Evolutionary conservation across 2,113 vertebrate genomes (phyloP).

Genomic region (Carollia perspicillata): DNA sequence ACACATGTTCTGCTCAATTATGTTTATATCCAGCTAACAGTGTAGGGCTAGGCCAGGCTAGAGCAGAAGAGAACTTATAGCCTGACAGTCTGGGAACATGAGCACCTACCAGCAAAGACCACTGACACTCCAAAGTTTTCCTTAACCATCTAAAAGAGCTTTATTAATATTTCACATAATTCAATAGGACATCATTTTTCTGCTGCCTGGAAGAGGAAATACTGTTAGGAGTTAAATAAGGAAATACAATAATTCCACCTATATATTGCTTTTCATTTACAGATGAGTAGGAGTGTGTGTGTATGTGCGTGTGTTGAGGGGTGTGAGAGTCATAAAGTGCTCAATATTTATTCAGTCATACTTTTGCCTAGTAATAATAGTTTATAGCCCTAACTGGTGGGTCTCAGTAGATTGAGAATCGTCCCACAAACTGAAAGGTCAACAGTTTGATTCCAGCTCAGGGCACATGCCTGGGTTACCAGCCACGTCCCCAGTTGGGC

Average conservation of each 20-base stretch:
- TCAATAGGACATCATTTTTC: not conserved
- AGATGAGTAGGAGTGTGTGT: not conserved
- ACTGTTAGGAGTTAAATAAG: not conserved
- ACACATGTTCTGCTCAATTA: not conserved
- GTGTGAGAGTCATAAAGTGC: not conserved
- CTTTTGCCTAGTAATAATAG: not conserved
- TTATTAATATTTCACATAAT: not conserved
- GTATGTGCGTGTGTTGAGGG: not conserved
- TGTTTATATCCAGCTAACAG: not conserved
- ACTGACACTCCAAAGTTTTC: not conserved
- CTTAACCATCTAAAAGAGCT: not conserved
- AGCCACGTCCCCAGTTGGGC: too few species aligned
- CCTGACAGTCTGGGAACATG: not conserved
- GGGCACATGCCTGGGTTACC: too few species aligned
- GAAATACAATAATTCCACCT: not conserved
- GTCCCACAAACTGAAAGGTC: too few species aligned
- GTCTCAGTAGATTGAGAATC: too few species aligned
- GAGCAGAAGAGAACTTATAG: not conserved
- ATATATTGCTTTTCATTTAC: not conserved
- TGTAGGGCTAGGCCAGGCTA: not conserved
- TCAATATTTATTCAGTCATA: not conserved
- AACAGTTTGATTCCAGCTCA: too few species aligned
- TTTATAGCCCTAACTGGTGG: not conserved
- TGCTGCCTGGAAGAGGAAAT: not conserved
- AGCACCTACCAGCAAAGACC: not conserved